Base-by-base conservation (phyloP, 1,140 invertebrate genomes). In the Pseudomyrmex pallidus region DNA sequence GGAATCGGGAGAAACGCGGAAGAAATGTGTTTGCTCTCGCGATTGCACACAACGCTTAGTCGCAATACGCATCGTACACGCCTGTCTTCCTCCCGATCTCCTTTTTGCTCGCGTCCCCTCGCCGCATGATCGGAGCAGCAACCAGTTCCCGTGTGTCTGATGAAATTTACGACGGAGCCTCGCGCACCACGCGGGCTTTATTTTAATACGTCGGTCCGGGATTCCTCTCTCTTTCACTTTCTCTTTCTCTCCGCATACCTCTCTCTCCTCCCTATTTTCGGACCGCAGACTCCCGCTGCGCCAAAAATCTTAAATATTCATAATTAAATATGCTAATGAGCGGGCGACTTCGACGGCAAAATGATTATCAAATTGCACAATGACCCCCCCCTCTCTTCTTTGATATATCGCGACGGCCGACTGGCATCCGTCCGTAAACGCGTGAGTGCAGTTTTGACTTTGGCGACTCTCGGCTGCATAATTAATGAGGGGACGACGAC, bases 321-420 rank as follows among this genome's bases (percentile, higher is more conserved):
- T 92, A 94, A 94, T 94, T 94, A 94, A 93, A 94, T 93, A 94
- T 94, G 92, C 91, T 94, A 93, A 94, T 93, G 92, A 92, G 92
- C 90, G 89, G 90, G 87, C 90, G 92, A 91, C 91, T 91, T 93
- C 88, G 92, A 92, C 91, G 90, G 92, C 74, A 90, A 93, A 93
- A 93, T 91, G 92, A 94, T 94, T 92, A 94, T 93, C 91, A 92
- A 93, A 92, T 91, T 89, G 88, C 90, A 91, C 92, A 94, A 94
- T 93, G 91, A 85, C 82, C 77, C 35, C 5, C 5, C 2, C 3
- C 25, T 2, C 2, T 25, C 35, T 7, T 0, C 5, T 35, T 35
- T 86, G 84, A 86, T 89, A 86, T 89, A 89, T 89, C 73, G 72
- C 80, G 68, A 88, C 66, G 72, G 52, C 25, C 35, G 61, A 67